These are phyloP conservation scores for Melanotaenia duboulayi DNA, from an alignment of 2,113 vertebrate species.

Conservation along the genomic window DNA sequence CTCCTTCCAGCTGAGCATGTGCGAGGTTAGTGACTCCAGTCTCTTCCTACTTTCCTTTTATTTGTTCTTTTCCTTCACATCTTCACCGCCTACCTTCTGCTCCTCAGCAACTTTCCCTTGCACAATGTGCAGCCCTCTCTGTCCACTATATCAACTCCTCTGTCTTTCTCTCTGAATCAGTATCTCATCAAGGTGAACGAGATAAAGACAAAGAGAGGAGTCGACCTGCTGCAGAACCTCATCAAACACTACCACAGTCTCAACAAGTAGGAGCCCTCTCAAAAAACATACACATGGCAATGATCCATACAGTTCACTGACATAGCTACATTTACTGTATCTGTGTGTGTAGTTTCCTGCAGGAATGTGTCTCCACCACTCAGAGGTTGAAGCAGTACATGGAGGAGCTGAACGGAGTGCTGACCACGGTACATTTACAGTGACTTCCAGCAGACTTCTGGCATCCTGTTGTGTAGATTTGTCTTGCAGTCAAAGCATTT, in stretches of 20 bases:
- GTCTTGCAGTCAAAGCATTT: background rate
- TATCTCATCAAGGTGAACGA: conserved; percentile 76
- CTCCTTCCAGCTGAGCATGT: conserved; percentile 76
- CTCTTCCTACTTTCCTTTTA: background rate
- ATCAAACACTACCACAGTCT: conserved; percentile 76
- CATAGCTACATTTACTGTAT: background rate
- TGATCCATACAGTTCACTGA: background rate
- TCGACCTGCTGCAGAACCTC: conserved; percentile 77
- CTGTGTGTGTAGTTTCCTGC: conserved; percentile 67
- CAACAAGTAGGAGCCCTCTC: conserved; percentile 60
- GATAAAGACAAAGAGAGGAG: conserved; percentile 75
- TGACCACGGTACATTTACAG: conserved; percentile 53
- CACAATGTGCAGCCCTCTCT: background rate
- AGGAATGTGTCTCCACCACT: conserved; percentile 74
- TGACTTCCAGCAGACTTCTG: background rate
- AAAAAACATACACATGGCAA: background rate
- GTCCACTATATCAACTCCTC: background rate
- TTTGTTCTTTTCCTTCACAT: no score
- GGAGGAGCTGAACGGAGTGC: conserved; percentile 72
- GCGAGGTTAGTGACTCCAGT: conserved; percentile 56
- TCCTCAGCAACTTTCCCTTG: background rate
- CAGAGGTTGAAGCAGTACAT: conserved; percentile 75
- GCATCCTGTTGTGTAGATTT: background rate
- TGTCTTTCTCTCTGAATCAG: conserved; percentile 25
- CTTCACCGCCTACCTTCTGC: background rate